Evolutionary conservation across 2,113 vertebrate genomes (phyloP), one percentile per base, ranked within the genome.

Genomic region (Cololabis saira): DNA sequence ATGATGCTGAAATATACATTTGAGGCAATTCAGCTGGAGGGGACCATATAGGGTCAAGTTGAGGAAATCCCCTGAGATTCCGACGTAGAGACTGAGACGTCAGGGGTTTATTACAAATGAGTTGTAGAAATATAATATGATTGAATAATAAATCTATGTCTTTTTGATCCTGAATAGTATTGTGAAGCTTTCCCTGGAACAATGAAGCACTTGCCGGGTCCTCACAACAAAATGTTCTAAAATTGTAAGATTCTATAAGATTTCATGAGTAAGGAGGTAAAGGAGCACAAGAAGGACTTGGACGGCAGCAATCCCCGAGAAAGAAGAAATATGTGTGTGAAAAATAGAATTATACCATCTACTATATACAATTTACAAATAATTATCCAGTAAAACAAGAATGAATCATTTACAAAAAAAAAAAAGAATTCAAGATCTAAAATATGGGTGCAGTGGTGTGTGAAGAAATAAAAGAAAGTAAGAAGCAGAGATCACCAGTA

Each of bases 201-300:
- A 74, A 84, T 96, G 71, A 92, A 87, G 11, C 67, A 27, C 43
- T 0, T 96, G 1, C 95, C 95, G 17, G 95, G 95, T 49, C 10
- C 84, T 2, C 95, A 95, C 75, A 92, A 92, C 30, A 80, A 56
- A 12, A 0, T 94, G 1, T 85, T 92, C 41, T 85, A 21, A 11
- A 13, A 85, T 5, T 84, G 51, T 43, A 4, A 0, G 0, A 0
- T 10, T 1, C 0, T 95, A 12, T 61, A 53, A 12, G 24, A 5
- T 0, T 95, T 93, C 7, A 27, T 94, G 4, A 3, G 0, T 17
- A 45, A 53, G 43, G 56, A 83, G 27, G 24, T 94, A 1, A 4
- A 85, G 12, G 89, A 80, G 30, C 95, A 96, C 81, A 95, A 89
- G 79, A 81, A 66, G 48, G 81, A 93, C 5, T 74, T 92, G 87